Percentiles rank a stretch among this genome's conserved stretches.
phyloP scores from a whole-genome alignment of 2,113 vertebrate genomes.

The Neopipo cinnamomea region DNA sequence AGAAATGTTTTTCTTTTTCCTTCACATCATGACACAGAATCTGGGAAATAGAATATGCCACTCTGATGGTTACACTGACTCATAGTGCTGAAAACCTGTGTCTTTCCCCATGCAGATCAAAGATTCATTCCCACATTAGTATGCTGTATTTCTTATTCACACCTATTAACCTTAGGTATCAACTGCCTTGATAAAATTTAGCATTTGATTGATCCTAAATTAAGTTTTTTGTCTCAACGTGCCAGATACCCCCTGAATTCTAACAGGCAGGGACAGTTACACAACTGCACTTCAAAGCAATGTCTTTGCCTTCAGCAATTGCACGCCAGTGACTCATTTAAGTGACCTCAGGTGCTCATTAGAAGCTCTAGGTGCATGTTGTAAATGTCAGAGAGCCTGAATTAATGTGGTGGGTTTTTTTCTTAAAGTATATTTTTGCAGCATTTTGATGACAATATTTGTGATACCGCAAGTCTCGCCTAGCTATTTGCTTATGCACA shows the following conservation, averaged over 20 bases:
- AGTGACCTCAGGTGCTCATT: slow-evolving; percentile 74
- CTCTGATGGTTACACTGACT: neutral
- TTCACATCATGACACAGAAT: neutral
- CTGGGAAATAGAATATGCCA: neutral
- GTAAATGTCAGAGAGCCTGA: slow-evolving; percentile 66
- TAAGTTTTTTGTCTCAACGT: slow-evolving; percentile 52
- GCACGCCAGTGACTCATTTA: slow-evolving; percentile 57
- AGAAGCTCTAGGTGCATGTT: slow-evolving; percentile 61
- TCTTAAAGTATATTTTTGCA: neutral
- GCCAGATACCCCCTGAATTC: slow-evolving; percentile 9
- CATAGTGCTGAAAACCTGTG: neutral
- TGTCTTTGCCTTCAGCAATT: slow-evolving; percentile 55
- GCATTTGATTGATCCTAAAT: slow-evolving; percentile 54
- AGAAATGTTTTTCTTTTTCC: neutral
- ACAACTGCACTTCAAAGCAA: slow-evolving; percentile 70
- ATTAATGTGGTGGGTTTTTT: slow-evolving; percentile 5
- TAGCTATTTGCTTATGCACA: slow-evolving; percentile 10
- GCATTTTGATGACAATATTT: slow-evolving; percentile 54
- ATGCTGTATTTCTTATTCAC: neutral
- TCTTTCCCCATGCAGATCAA: neutral
- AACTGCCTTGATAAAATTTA: slow-evolving; percentile 18
- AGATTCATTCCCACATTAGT: neutral
- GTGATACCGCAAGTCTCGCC: neutral
- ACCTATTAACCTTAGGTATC: slow-evolving; percentile 52
- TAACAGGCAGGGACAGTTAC: slow-evolving; percentile 55